These are phyloP conservation scores for Nezara viridula DNA, from an alignment of 2,888 invertebrate genomes.

Conservation along the genomic window DNA sequence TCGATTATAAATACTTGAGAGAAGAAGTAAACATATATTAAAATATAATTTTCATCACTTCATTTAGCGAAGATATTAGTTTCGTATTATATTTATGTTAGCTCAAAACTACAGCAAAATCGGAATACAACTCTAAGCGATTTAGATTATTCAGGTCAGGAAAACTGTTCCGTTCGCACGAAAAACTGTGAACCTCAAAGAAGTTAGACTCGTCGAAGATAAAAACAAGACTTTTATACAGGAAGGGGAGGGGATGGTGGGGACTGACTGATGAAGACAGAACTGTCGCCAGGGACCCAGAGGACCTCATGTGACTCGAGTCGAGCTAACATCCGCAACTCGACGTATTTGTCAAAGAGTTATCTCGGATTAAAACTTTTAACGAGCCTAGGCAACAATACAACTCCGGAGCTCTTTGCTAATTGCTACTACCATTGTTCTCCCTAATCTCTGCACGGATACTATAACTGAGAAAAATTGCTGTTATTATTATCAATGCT, in stretches of 20 bases:
- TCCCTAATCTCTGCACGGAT: background rate
- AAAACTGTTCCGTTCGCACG: background rate
- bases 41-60: too few relatives aligned
- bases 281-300: background rate
- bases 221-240: background rate
- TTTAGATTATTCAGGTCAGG: background rate
- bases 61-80: too few relatives aligned
- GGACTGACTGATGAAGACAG: background rate
- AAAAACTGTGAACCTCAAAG: background rate
- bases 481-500: background rate
- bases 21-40: too few relatives aligned
- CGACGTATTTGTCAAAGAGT: slow-evolving; percentile 7
- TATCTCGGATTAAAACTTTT: slow-evolving; percentile 38
- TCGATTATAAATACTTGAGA: too few relatives aligned
- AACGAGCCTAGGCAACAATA: background rate
- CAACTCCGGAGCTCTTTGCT: background rate
- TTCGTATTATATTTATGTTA: too few relatives aligned
- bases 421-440: background rate
- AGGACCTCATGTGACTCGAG: background rate
- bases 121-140: too few relatives aligned
- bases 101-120: too few relatives aligned
- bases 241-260: background rate
- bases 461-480: background rate
- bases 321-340: background rate
- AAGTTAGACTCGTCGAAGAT: background rate